Evolutionary conservation across 2,797 vertebrate species (phyloP).

Genomic region (Chloroceryle inda): DNA sequence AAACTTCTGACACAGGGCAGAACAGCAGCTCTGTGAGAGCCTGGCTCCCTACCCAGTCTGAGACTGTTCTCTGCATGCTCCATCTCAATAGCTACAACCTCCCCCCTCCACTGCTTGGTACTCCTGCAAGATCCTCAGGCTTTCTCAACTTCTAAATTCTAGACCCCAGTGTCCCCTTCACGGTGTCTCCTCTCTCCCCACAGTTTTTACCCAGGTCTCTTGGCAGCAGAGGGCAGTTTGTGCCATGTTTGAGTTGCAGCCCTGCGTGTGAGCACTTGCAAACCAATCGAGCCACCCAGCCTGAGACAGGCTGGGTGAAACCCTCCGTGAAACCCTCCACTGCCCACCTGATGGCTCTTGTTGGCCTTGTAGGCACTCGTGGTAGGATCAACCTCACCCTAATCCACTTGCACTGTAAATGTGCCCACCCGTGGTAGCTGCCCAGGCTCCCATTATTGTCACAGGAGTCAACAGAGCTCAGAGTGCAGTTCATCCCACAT

Average conservation of each 20-base stretch:
- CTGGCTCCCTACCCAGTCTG: background rate
- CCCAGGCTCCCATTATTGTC: background rate
- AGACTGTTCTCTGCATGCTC: background rate
- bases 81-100: background rate
- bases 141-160: background rate
- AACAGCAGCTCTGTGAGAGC: background rate
- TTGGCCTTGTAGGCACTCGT: background rate
- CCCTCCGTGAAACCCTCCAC: rapidly evolving
- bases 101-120: background rate
- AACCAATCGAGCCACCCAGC: background rate
- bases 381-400: background rate
- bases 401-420: background rate
- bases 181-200: background rate
- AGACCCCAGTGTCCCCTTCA: too few species aligned
- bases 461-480: background rate
- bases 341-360: background rate
- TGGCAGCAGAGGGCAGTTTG: background rate
- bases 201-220: background rate
- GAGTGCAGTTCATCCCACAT: background rate
- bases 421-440: background rate
- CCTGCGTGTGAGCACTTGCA: rapidly evolving
- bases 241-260: rapidly evolving
- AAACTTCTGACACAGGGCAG: background rate
- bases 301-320: background rate
- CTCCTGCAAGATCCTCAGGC: background rate